Evolutionary conservation across 2,888 invertebrate species (phyloP), one percentile per base, ranked within the genome.

Genomic region (Eudasyphora cyanicolor): DNA sequence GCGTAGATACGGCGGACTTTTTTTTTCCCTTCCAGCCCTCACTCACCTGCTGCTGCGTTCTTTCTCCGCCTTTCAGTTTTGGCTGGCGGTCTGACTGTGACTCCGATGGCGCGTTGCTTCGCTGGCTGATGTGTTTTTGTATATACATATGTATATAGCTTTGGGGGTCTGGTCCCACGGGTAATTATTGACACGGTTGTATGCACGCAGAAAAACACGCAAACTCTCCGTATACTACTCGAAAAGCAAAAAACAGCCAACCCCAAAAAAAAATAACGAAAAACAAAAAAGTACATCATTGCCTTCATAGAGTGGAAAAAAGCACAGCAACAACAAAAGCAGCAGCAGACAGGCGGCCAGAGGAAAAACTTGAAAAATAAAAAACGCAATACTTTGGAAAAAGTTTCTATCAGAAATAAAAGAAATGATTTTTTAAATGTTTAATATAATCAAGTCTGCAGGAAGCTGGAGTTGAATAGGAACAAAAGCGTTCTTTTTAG

Each of bases 181-280:
- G 91, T 90, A 90, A 90, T 86, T 86, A 86, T 86, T 85, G 86
- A 86, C 86, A 86, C 86, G 86, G 85, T 86, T 85, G 84, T 86
- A 85, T 90, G 91, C 91, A 89, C 90, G 89, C 89, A 89, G 88
- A 88, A 88, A 87, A 87, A 88, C 89, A 89, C 85, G 82, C 85
- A 78, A 89, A 85, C 78, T 80, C 78, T 81, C 75, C 57, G n/a
- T n/a, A n/a, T n/a, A 21, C 83, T 70, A 84, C 82, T 73, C 71
- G 79, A 70, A 76, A 54, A 24, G 14, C 17, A n/a, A n/a, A n/a
- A n/a, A 17, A 77, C 42, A 78, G 51, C 32, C 35, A 49, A n/a
- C n/a, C n/a, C n/a, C n/a, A n/a, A n/a, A n/a, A n/a, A n/a, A n/a
- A n/a, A n/a, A n/a, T n/a, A n/a, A 60, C 35, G 54, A 35, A 24